Evolutionary conservation across 2,113 vertebrate genomes (phyloP), one percentile per base, ranked within the genome.

Genomic region (Corythornis vintsioides): DNA sequence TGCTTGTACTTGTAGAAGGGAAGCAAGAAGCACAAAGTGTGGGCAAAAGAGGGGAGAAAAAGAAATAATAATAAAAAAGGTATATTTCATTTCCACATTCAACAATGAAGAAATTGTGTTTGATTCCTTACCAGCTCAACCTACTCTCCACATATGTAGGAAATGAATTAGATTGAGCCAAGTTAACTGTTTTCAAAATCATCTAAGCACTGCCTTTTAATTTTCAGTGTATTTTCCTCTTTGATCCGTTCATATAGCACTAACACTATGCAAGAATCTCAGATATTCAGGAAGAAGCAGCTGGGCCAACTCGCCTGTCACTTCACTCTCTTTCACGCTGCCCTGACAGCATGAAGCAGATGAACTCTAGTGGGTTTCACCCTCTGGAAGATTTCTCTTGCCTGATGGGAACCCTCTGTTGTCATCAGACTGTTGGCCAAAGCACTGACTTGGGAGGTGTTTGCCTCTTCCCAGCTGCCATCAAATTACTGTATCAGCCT

Each of bases 351-450:
- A 93, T 0, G 2, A 72, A 92, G 89, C 92, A 95, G 89, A 92
- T 90, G 86, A 94, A 87, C 94, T 94, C 89, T 81, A 69, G 87
- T 85, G 92, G 84, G 84, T 92, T 93, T 94, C 84, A 79, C 75
- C 78, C 92, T 85, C 88, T 94, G 91, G 94, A 96, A 92, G 90
- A 95, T 89, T 95, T 93, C 92, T 91, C 89, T 89, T 70, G 66
- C 78, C 63, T 96, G 95, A 96, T 87, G 92, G 79, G 84, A 96
- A 87, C 87, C 91, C 96, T 93, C 89, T 93, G 90, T 78, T 93
- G 63, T 85, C 86, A 92, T 87, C 84, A 92, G 89, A 84, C 81
- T 93, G 64, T 59, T 92, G 95, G 94, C 89, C 86, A 89, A 93
- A 79, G 72, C 67, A 85, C 84, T 77, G 84, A 85, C 75, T 87